Evolutionary conservation across 1,140 invertebrate species (phyloP), one percentile per base, ranked within the genome.

Genomic region (Cydia splendana): DNA sequence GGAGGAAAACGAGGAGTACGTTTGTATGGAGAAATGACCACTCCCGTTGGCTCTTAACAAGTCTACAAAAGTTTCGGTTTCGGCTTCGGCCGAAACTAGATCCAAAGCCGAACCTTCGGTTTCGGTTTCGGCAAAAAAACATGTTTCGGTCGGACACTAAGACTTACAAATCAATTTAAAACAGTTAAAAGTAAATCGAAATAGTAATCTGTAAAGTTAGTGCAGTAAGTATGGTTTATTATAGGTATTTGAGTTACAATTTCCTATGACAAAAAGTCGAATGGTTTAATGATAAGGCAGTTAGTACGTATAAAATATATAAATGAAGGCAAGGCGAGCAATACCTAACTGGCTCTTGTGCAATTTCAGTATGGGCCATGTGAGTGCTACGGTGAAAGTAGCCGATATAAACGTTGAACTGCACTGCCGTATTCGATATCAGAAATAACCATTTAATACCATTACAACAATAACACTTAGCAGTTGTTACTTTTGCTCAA

Each of bases 291-390:
- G 53, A 57, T 57, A 57, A 57, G 53, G n/a, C 53, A 57, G 53
- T 57, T 18, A 18, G 53, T n/a, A 57, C 53, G 15, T 18, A 57
- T 20, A 57, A 51, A 51, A 51, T 51, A 51, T 57, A 57, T 57
- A 9, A 57, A 57, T 57, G 53, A 18, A 57, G 53, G 53, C 53
- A 57, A 57, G n/a, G 53, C 53, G 53, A 57, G 53, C 53, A 57
- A 57, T 57, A 18, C n/a, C n/a, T 57, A 57, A 6, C 53, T 9
- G 53, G n/a, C 53, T 57, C 53, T 57, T 57, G 53, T 57, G 53
- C 53, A 57, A 57, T 57, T 18, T 57, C 7, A 57, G n/a, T 20
- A 57, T 57, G 53, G 18, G 1, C 53, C 53, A 57, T 57, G 53
- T 57, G 53, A 57, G 53, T 20, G 15, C n/a, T 51, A 51, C 48